Percentiles rank a stretch among this genome's conserved stretches.
These are phyloP conservation scores for Rhinella marina DNA, from an alignment of 2,797 vertebrate species.

Conservation along the genomic window DNA sequence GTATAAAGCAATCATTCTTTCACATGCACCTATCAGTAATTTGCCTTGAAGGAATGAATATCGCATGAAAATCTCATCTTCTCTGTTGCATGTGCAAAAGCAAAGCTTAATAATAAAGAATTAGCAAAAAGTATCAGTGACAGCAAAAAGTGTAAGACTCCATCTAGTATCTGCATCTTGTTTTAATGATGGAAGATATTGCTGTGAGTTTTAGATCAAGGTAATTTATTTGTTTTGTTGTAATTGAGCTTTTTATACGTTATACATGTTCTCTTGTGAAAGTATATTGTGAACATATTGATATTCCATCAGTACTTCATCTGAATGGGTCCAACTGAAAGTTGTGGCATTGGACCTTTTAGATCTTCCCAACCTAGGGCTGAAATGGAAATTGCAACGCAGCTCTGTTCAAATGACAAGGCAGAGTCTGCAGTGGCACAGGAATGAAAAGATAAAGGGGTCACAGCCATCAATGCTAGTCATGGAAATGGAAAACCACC, in stretches of 20 bases:
- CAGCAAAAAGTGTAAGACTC: constrained; percentile 57
- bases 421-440: background rate
- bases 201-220: constrained; percentile 71
- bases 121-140: constrained; percentile 64
- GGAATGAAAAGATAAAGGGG: background rate
- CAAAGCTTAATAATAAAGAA: constrained; percentile 65
- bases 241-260: no score
- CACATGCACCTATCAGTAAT: background rate
- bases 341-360: background rate
- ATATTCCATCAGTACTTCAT: background rate
- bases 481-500: background rate
- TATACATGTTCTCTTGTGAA: background rate
- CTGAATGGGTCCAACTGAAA: background rate
- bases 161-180: constrained; percentile 62
- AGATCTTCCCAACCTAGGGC: background rate
- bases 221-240: constrained; percentile 67
- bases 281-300: background rate
- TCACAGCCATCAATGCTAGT: background rate
- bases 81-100: constrained; percentile 74
- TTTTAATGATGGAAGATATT: constrained; percentile 69
- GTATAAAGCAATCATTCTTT: constrained; percentile 15
- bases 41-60: constrained; percentile 9
- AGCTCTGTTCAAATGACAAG: background rate
- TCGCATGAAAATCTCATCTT: constrained; percentile 39
- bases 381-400: background rate